A percentile compares a stretch with the other conserved stretches of the same genome.
Evolutionary conservation across 2,113 vertebrate species (phyloP).

Genomic region (Anarhynchus alexandrinus): DNA sequence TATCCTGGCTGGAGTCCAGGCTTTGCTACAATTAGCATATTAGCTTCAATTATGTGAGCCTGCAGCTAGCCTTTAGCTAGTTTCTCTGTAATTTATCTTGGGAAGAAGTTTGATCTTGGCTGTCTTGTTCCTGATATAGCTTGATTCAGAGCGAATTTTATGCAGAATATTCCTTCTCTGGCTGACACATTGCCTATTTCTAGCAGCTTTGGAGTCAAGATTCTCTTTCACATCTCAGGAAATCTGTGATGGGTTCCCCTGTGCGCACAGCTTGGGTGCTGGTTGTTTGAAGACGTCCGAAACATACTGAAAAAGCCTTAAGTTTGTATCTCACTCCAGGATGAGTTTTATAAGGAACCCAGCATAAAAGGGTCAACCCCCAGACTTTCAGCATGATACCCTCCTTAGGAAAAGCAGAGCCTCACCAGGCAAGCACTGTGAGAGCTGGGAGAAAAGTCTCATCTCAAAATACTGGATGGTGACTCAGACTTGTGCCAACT

Average conservation of each 20-base stretch:
- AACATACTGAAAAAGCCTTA: background rate
- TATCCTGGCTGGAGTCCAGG: background rate
- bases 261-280: background rate
- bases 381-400: background rate
- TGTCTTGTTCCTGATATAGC: background rate
- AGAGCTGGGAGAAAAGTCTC: background rate
- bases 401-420: background rate
- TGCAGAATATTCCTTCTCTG: background rate
- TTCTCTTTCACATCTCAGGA: background rate
- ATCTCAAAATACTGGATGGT: background rate
- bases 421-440: background rate
- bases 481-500: background rate
- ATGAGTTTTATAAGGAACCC: background rate
- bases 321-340: background rate
- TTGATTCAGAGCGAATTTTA: background rate
- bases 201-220: background rate
- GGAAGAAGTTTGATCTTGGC: background rate
- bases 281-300: background rate
- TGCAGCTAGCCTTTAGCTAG: background rate
- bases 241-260: background rate
- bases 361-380: background rate
- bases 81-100: background rate
- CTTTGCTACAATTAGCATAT: constrained; percentile 10
- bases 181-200: background rate
- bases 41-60: constrained; percentile 2